Base-by-base conservation (phyloP, 2,888 invertebrate genomes). In the Brachyptera putata region DNA sequence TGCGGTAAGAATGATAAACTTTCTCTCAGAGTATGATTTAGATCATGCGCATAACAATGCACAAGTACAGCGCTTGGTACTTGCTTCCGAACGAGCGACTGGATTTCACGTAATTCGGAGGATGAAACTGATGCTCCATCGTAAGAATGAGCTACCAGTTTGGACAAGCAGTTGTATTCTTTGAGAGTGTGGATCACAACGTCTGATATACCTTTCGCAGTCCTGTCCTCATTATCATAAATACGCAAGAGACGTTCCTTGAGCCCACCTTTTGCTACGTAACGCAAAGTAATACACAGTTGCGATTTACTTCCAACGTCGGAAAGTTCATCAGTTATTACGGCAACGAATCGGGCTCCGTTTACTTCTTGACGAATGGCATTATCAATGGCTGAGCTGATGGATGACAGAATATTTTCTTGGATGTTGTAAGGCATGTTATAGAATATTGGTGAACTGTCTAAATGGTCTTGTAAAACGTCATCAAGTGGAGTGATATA, bases 111-210 rank as follows among this genome's bases (percentile, higher is more conserved):
- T 13, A 56, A 41, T n/a, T 56, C 43, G 2, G 16, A n/a, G 5
- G 56, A 37, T 11, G 46, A 21, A 1, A 56, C 18, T 4, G 26
- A 9, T 13, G 56, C 56, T 1, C 56, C 56, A 24, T 56, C 56
- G 39, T 56, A 56, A 14, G 56, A n/a, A 4, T 56, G 56, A 2
- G 56, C 56, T 2, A 56, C 56, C 22, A 56, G 21, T 14, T 56
- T 56, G 9, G 25, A 5, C 14, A 26, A 21, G 18, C 56, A 56
- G 30, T 16, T 14, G 18, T n/a, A 41, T 18, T 56, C 41, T 18
- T 34, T 34, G 13, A 56, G 14, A 26, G 21, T 22, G n/a, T 39
- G 9, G 1, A 34, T 18, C 9, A 56, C 30, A 16, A 34, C 22
- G 3, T 30, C 7, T 4, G 56, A 37, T 9, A 56, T 56, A 5